phyloP scores from a whole-genome alignment of 2,113 vertebrate species.

The Bettongia penicillata region DNA sequence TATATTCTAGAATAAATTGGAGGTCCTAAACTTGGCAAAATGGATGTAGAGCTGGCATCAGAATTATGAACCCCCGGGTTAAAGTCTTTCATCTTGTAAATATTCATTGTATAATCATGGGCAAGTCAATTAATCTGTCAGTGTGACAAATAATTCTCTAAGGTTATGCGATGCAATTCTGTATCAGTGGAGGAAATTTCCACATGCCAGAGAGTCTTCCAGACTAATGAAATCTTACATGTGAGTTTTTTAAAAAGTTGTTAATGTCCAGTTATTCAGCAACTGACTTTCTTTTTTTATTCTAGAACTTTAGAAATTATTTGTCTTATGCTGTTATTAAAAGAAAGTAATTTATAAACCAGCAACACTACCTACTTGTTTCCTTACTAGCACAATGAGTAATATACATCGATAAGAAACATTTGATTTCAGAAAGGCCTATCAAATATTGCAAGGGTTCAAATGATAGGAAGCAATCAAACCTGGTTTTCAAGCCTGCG shows the following conservation, averaged over 20 bases:
- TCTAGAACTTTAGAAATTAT: background rate
- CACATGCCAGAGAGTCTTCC: background rate
- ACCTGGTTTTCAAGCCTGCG: background rate
- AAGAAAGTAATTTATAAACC: background rate
- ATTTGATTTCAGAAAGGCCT: background rate
- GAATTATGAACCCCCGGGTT: background rate
- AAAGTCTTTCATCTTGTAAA: background rate
- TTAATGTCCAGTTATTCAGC: background rate
- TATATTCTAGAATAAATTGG: background rate
- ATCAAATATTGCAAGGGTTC: background rate
- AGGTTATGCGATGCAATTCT: background rate
- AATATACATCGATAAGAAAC: conserved; percentile 13
- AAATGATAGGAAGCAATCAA: background rate
- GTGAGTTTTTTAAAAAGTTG: background rate
- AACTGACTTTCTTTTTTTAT: background rate
- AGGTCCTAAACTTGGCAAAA: background rate
- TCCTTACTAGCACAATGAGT: background rate
- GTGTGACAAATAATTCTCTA: background rate
- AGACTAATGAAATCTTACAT: background rate
- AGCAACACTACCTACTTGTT: background rate
- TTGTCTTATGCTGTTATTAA: background rate
- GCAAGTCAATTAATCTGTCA: background rate
- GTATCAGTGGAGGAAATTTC: background rate
- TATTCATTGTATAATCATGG: background rate
- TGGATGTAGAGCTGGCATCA: background rate